phyloP scores from a whole-genome alignment of 2,113 vertebrate genomes.

The Tyto alba region DNA sequence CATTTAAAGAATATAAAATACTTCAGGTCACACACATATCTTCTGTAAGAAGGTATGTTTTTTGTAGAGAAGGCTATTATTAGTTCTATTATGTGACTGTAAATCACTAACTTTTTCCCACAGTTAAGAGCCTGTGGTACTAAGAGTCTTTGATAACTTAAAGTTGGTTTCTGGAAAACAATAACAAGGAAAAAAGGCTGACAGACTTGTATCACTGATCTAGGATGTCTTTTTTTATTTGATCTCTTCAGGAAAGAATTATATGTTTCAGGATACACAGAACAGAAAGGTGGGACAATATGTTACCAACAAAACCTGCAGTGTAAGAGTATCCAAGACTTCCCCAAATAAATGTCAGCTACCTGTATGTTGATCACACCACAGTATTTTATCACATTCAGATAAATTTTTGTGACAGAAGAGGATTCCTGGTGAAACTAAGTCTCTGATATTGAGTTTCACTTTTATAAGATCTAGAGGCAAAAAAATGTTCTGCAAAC shows the following conservation, averaged over 20 bases:
- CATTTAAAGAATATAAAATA: background rate
- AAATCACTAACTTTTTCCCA: background rate
- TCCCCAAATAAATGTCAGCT: background rate
- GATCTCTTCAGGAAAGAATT: background rate
- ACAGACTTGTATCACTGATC: background rate
- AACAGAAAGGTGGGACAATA: background rate
- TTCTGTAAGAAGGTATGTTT: background rate
- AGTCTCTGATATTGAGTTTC: background rate
- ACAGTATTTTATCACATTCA: background rate
- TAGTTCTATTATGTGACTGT: background rate
- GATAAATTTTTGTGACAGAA: background rate
- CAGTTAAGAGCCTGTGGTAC: background rate
- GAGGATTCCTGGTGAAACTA: background rate
- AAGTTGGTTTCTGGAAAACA: background rate
- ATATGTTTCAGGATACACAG: background rate
- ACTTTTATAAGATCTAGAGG: background rate
- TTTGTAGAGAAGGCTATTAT: background rate
- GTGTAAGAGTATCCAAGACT: background rate
- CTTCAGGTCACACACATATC: background rate
- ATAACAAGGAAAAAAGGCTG: background rate
- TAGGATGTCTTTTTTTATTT: background rate
- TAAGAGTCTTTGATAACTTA: background rate
- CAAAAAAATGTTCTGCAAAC: background rate
- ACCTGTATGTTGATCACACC: background rate
- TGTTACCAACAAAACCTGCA: background rate